Percentiles rank a stretch among this genome's conserved stretches.
These are phyloP conservation scores for Eulemur albifrons DNA, from an alignment of 2,797 vertebrate species.

Conservation along the genomic window DNA sequence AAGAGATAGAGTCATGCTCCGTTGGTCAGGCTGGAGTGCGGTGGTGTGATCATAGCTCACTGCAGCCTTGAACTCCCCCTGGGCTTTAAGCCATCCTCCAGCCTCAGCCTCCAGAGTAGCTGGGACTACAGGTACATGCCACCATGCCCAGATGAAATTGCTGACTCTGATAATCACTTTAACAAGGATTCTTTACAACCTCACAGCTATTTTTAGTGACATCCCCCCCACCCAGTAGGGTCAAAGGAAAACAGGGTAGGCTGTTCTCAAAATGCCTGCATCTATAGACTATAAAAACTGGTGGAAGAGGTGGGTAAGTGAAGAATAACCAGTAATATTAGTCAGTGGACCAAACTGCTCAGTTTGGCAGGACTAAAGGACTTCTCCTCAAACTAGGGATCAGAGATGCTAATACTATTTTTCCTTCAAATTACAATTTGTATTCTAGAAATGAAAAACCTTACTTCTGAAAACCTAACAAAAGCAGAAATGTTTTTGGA, in stretches of 20 bases:
- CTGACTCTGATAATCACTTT: not conserved
- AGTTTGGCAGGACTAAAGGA: not conserved
- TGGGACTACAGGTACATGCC: not conserved
- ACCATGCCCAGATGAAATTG: not conserved
- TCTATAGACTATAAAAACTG: not conserved
- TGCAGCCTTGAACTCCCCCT: not conserved
- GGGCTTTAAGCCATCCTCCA: not conserved
- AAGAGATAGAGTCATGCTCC: not conserved
- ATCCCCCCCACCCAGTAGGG: not conserved
- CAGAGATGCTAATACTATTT: not conserved
- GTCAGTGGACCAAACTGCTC: not conserved
- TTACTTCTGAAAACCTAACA: not conserved
- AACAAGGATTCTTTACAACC: slow-evolving; percentile 1
- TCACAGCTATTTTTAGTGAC: not conserved
- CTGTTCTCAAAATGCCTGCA: not conserved
- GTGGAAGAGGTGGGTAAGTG: not conserved
- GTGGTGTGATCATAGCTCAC: not conserved
- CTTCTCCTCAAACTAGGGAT: not conserved
- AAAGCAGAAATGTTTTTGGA: not conserved
- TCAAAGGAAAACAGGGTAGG: slow-evolving; percentile 1
- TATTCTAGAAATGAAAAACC: slow-evolving; percentile 24
- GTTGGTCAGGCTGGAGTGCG: not conserved
- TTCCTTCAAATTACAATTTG: slow-evolving; percentile 14
- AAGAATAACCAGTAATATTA: not conserved
- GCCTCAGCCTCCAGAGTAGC: not conserved